These are phyloP conservation scores for Calephelis perditalis DNA, from an alignment of 2,888 invertebrate species.

Conservation along the genomic window DNA sequence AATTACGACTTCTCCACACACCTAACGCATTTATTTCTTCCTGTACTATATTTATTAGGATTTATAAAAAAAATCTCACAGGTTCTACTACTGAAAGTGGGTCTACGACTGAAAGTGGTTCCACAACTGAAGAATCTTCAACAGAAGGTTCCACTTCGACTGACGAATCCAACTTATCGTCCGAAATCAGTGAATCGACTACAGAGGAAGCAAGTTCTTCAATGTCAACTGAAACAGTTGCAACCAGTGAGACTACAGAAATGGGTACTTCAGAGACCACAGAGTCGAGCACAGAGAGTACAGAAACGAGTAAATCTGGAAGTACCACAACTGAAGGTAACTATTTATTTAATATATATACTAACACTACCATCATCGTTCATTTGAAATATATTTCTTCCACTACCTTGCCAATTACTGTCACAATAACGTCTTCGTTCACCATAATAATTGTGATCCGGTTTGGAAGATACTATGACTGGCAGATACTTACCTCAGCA, in stretches of 20 bases:
- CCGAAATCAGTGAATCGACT: constrained; percentile 9
- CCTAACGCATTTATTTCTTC: too few relatives aligned
- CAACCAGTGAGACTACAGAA: constrained; percentile 8
- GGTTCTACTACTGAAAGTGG: constrained; percentile 18
- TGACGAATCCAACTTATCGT: not conserved
- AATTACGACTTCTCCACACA: too few relatives aligned
- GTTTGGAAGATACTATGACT: too few relatives aligned
- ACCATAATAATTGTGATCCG: too few relatives aligned
- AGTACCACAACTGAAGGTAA: not conserved
- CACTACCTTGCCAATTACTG: too few relatives aligned
- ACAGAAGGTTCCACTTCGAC: constrained; percentile 15
- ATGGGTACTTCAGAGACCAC: constrained; percentile 2
- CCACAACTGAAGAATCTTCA: constrained; percentile 15
- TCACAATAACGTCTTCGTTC: too few relatives aligned
- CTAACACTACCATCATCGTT: not conserved
- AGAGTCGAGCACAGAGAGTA: not conserved
- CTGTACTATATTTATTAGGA: too few relatives aligned
- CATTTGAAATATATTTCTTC: too few relatives aligned
- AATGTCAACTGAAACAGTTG: constrained; percentile 3
- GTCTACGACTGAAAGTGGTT: constrained; percentile 13
- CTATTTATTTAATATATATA: not conserved
- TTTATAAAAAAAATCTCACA: not conserved
- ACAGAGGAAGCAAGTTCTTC: constrained; percentile 6
- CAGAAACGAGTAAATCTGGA: constrained; percentile 1
- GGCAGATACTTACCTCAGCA: too few relatives aligned